These are phyloP conservation scores for Esox niger DNA, from an alignment of 2,113 vertebrate species.

Conservation along the genomic window DNA sequence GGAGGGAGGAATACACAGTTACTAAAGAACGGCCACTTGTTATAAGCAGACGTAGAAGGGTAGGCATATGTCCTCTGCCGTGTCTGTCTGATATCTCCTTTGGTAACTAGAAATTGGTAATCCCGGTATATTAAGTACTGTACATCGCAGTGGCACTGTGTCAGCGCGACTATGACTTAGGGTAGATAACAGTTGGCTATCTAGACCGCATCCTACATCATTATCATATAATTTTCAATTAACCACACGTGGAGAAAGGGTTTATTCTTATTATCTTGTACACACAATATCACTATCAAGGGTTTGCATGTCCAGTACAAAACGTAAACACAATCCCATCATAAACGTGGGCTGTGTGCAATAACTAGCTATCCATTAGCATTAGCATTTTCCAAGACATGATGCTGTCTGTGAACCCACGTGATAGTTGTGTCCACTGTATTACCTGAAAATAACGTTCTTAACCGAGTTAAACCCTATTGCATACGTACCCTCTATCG, in stretches of 20 bases:
- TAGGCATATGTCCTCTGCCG: too few species aligned
- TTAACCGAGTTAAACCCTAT: neutral
- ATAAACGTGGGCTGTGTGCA: neutral
- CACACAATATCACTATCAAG: neutral
- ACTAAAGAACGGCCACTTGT: too few species aligned
- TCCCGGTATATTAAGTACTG: too few species aligned
- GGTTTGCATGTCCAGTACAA: neutral
- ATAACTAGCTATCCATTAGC: neutral
- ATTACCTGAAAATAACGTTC: neutral
- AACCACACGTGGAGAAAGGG: neutral
- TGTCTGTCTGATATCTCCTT: too few species aligned
- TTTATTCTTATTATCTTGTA: neutral
- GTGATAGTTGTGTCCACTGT: neutral
- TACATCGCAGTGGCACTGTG: too few species aligned
- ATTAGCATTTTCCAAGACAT: neutral
- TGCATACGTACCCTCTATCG: constrained; percentile 71
- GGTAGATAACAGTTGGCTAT: too few species aligned
- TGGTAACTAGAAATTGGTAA: too few species aligned
- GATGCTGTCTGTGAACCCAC: neutral
- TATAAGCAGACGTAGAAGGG: too few species aligned
- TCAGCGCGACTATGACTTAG: too few species aligned
- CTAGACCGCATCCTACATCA: neutral
- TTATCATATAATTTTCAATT: neutral
- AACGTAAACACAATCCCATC: too few species aligned
- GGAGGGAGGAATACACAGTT: neutral